Conservation (phyloP, 2,113 vertebrate genomes). For the Archilochus colubris region DNA sequence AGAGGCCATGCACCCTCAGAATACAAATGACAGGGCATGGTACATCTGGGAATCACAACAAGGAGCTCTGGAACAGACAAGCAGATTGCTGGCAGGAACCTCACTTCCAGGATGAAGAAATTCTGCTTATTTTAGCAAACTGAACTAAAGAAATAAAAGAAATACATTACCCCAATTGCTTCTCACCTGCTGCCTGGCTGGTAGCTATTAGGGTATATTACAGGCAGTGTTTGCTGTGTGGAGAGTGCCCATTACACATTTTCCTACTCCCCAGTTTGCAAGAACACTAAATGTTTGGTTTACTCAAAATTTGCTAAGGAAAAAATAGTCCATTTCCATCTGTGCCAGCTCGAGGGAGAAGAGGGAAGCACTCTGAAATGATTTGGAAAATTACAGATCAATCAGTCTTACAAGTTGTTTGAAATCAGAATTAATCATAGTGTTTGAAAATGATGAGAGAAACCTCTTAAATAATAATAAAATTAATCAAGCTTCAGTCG, state of each 20-base stretch:
- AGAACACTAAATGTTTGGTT: background rate
- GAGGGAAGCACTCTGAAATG: background rate
- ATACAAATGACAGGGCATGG: conserved; percentile 1
- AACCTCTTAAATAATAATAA: rapidly evolving
- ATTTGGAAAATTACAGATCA: background rate
- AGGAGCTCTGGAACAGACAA: background rate
- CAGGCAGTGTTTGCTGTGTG: rapidly evolving
- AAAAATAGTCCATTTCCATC: background rate
- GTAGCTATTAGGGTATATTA: background rate
- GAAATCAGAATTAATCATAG: background rate
- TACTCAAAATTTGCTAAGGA: background rate
- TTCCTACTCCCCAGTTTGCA: background rate
- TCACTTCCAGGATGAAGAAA: background rate
- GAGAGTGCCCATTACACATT: background rate
- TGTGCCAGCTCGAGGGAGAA: background rate
- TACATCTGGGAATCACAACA: background rate
- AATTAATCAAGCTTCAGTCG: background rate
- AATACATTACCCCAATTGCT: background rate
- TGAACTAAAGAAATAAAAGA: background rate
- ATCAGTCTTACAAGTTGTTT: background rate
- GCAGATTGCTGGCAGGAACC: background rate
- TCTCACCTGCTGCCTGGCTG: background rate
- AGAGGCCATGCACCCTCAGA: background rate
- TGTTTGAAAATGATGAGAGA: background rate
- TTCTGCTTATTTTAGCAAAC: background rate